Evolutionary conservation across 2,797 vertebrate species (phyloP), one percentile per base, ranked within the genome.

Genomic region (Sebastes trivittatus): DNA sequence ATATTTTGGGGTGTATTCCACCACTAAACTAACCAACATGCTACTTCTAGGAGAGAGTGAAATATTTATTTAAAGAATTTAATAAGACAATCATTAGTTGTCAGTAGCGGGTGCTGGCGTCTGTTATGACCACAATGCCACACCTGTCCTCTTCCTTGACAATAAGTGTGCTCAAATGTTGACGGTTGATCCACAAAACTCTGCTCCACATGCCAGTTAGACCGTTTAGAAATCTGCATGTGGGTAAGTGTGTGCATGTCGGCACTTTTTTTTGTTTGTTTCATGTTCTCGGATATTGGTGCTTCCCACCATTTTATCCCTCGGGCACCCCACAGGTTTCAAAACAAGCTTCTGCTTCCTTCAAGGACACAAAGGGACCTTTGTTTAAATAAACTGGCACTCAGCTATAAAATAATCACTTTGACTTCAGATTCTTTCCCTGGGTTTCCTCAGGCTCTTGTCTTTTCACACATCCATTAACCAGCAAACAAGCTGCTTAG

Each of bases 321-420:
- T 7, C 49, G 2, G 85, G 78, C 75, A 20, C 38, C 64, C 16
- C n/a, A 10, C 68, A 74, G 34, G 52, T 82, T 78, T 83, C 62
- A 78, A 59, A 93, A 89, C 80, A 84, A 77, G 59, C 66, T 81
- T 65, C 76, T 82, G 64, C 76, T 80, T 30, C 76, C 55, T 55
- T 69, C 65, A 64, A 77, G 62, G 58, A 71, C 68, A 89, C 65
- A 85, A 83, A 81, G 42, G 23, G 74, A 59, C 22, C 78, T 77
- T 88, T 90, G 87, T 92, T 73, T 72, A 82, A 83, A 84, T 64
- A 83, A 84, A 77, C 70, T 74, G 65, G 72, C 25, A 11, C 65
- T 55, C 67, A 79, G n/a, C 32, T 75, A 16, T 78, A 61, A 81
- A 66, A 87, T 77, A 79, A 87, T 89, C 73, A 77, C 77, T 81